Evolutionary conservation across 2,113 vertebrate species (phyloP), one percentile per base, ranked within the genome.

Genomic region (Cinclus cinclus): DNA sequence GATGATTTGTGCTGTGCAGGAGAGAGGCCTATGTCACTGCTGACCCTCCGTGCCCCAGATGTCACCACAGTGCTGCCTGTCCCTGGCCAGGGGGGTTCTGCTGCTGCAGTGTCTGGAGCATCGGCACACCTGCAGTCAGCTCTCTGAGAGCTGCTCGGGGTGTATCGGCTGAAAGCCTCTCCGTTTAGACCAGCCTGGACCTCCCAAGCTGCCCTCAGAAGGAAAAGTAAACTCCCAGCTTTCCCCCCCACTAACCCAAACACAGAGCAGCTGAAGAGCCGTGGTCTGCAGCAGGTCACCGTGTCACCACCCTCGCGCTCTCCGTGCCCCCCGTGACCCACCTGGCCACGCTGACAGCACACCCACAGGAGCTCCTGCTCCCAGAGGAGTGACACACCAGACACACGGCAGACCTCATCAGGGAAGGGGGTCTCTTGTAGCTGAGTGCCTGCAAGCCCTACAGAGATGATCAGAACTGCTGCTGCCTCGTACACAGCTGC

Each of bases 281-380:
- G 0, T 1, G 28, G 27, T 12, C 39, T 55, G 63, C 76, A 75
- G 68, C 60, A 46, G 75, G 70, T 81, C 50, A 3, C 28, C 1
- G 1, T 15, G 60, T 31, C 44, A 55, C 52, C 55, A 5, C 67
- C 24, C 17, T 15, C 41, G 24, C 31, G 5, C 13, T 17, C 35
- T 6, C n/a, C 2, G 10, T 30, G 37, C 25, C 5, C 1, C 1
- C 25, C 4, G 2, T 0, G 11, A 11, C 13, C 21, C 31, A 12
- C 52, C 30, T 27, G 82, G 65, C 22, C 69, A 31, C 3, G 4
- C 9, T 23, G 42, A 16, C 31, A 22, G 47, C 4, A 28, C 62
- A 30, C 24, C 31, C 21, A 1, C 31, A 16, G 42, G 27, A 63
- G 33, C 23, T 33, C 55, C 30, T 42, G 50, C 8, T 15, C 33